phyloP scores from a whole-genome alignment of 2,888 invertebrate species.

The Caprella mutica region DNA sequence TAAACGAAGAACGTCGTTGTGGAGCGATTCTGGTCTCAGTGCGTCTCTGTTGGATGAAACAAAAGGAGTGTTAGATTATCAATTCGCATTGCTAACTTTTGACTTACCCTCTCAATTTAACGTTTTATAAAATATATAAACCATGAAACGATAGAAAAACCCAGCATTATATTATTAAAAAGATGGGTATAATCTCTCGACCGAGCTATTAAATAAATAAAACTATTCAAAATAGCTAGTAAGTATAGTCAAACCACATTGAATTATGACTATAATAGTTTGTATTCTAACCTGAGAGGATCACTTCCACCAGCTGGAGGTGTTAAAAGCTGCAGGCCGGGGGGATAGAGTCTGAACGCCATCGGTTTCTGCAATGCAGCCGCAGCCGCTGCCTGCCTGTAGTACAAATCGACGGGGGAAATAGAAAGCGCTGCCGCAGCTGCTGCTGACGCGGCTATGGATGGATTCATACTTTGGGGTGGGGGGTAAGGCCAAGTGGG shows the following conservation, averaged over 20 bases:
- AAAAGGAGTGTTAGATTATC: no score
- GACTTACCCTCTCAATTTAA: no score
- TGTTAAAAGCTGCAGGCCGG: slow-evolving; percentile 33
- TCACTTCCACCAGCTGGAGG: background rate
- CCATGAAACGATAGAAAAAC: no score
- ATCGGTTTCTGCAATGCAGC: slow-evolving; percentile 65
- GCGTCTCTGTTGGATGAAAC: slow-evolving; percentile 11
- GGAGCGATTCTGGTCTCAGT: slow-evolving; percentile 19
- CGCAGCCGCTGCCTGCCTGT: slow-evolving; percentile 32
- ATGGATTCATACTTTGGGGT: slow-evolving; percentile 9
- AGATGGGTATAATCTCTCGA: no score
- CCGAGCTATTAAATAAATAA: no score
- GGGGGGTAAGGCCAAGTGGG: slow-evolving; percentile 21
- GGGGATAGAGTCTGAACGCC: slow-evolving; percentile 52
- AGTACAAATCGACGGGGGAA: slow-evolving; percentile 30
- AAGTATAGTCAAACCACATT: background rate
- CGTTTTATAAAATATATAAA: no score
- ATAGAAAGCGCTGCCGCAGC: slow-evolving; percentile 17
- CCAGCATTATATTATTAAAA: no score
- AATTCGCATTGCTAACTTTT: no score
- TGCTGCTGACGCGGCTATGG: slow-evolving; percentile 25
- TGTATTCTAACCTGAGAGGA: slow-evolving; percentile 1
- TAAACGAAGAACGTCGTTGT: slow-evolving; percentile 13
- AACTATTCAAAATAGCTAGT: no score
- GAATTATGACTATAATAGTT: background rate